Conservation (phyloP, 1,140 invertebrate genomes). For the Gonatopus flavifemur region DNA sequence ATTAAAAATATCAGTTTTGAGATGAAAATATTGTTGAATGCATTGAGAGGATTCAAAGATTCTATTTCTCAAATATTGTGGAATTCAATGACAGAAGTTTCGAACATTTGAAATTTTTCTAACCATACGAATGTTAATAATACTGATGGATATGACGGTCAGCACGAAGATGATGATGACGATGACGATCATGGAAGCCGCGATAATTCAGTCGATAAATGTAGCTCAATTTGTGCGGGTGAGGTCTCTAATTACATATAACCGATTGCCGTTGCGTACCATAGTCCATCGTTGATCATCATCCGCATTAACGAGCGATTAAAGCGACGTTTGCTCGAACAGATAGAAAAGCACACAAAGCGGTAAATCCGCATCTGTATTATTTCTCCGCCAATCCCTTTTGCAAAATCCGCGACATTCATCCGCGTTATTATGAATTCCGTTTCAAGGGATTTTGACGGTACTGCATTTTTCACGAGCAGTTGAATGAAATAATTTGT, state of each 20-base stretch:
- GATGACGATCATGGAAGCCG: not conserved
- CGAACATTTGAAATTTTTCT: too few relatives aligned
- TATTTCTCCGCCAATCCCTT: not conserved
- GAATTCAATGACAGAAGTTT: too few relatives aligned
- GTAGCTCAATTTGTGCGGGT: constrained; percentile 37
- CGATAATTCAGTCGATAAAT: constrained; percentile 25
- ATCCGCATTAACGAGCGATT: constrained; percentile 41
- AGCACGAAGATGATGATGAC: too few relatives aligned
- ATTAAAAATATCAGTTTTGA: too few relatives aligned
- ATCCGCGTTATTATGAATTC: constrained; percentile 34
- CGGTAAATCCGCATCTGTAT: not conserved
- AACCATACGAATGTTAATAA: too few relatives aligned
- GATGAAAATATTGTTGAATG: too few relatives aligned
- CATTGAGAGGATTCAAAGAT: too few relatives aligned
- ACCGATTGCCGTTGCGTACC: constrained; percentile 38
- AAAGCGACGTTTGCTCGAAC: constrained; percentile 32
- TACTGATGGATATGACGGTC: too few relatives aligned
- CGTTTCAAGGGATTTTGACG: constrained; percentile 34
- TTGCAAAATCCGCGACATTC: constrained; percentile 16
- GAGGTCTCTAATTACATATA: constrained; percentile 38
- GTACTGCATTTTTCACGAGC: constrained; percentile 41
- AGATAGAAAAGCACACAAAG: too few relatives aligned
- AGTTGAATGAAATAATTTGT: constrained; percentile 37
- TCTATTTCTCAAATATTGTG: too few relatives aligned
- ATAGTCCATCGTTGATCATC: constrained; percentile 26